These are phyloP conservation scores for Telenomus remus DNA, from an alignment of 1,140 invertebrate genomes.

Conservation along the genomic window DNA sequence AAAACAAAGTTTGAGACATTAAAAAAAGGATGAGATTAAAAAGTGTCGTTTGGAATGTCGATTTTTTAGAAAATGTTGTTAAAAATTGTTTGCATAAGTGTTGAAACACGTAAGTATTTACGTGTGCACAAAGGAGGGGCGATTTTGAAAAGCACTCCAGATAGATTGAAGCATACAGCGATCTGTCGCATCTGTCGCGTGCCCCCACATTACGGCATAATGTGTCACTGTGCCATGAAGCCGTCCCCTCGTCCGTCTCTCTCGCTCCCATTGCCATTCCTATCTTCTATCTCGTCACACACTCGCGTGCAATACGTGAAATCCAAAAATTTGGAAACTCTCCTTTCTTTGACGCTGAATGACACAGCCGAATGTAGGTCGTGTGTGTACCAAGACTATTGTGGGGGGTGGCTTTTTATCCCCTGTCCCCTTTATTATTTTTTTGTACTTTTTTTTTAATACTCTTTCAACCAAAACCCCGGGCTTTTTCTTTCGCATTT, in stretches of 20 bases:
- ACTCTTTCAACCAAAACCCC: constrained; percentile 28
- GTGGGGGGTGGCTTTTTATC: constrained; percentile 57
- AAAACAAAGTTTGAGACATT: no score
- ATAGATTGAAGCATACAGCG: constrained; percentile 55
- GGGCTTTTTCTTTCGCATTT: constrained; percentile 21
- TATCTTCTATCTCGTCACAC: constrained; percentile 31
- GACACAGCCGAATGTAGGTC: constrained; percentile 70
- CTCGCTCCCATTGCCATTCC: constrained; percentile 7
- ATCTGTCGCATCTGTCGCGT: constrained; percentile 71
- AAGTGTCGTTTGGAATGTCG: no score
- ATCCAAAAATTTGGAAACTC: constrained; percentile 71
- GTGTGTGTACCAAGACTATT: constrained; percentile 27
- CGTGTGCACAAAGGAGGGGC: constrained; percentile 37
- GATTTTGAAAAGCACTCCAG: constrained; percentile 57
- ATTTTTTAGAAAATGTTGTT: no score
- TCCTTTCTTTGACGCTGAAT: constrained; percentile 57
- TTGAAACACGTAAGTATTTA: constrained; percentile 28
- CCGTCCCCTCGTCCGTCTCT: constrained; percentile 20
- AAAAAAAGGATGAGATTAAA: no score
- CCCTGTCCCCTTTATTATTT: constrained; percentile 3
- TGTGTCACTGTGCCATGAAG: constrained; percentile 72
- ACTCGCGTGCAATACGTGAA: constrained; percentile 53
- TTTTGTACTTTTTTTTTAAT: constrained; percentile 19
- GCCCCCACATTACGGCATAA: constrained; percentile 72
- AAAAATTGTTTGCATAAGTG: no score